Evolutionary conservation across 2,888 invertebrate species (phyloP).

Genomic region (Hemicrepidius hirtus): DNA sequence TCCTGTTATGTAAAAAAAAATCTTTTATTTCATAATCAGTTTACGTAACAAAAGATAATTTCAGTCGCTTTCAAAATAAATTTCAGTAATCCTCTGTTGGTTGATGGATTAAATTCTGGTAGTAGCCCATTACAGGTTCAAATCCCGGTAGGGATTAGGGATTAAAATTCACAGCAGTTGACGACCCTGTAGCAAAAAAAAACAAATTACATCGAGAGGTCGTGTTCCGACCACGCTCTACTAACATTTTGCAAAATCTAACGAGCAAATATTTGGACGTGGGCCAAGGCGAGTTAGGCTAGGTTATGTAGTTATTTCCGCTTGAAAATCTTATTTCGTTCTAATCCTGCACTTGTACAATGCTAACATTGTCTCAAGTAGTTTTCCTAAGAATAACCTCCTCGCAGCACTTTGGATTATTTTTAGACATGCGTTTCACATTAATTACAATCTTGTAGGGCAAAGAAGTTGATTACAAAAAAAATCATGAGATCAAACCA

Average conservation of each 20-base stretch:
- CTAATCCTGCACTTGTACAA: neutral
- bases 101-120: too few species aligned
- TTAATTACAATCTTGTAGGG: constrained; percentile 17
- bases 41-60: too few species aligned
- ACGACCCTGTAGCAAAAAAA: neutral
- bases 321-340: constrained; percentile 14
- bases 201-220: neutral
- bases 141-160: too few species aligned
- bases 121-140: too few species aligned
- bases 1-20: too few species aligned
- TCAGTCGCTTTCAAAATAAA: too few species aligned
- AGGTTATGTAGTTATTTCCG: constrained; percentile 36
- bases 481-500: constrained; percentile 20
- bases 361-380: neutral
- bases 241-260: constrained; percentile 11
- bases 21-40: too few species aligned
- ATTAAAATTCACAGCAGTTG: too few species aligned
- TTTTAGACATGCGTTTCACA: constrained; percentile 11
- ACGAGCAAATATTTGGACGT: constrained; percentile 9
- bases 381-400: constrained; percentile 18
- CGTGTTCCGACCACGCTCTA: neutral
- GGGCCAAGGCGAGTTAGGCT: constrained; percentile 36
- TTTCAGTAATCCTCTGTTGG: too few species aligned
- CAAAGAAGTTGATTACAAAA: constrained; percentile 11
- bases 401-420: neutral